A percentile compares a stretch with the other conserved stretches of the same genome.
phyloP scores from a whole-genome alignment of 1,140 invertebrate genomes.

The Aradophagus sp. region DNA sequence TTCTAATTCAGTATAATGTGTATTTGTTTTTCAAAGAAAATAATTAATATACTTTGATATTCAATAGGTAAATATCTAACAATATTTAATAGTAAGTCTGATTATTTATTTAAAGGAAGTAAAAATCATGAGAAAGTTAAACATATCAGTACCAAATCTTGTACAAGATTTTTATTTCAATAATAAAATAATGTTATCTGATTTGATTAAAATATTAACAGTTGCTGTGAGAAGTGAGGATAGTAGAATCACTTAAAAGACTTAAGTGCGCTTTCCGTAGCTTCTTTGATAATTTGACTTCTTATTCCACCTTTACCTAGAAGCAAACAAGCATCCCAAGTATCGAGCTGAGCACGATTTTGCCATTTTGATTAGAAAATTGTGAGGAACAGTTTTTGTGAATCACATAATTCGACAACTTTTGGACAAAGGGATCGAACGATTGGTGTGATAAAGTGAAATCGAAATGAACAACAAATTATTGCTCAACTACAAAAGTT shows the following conservation, averaged over 20 bases:
- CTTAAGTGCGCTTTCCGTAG: conserved; percentile 16
- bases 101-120: too few species aligned
- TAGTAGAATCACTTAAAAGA: conserved; percentile 27
- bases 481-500: conserved; percentile 47
- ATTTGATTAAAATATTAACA: background rate
- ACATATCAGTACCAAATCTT: background rate
- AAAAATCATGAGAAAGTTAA: conserved; percentile 3
- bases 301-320: conserved; percentile 38
- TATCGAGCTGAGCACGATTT: conserved; percentile 13
- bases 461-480: conserved; percentile 2
- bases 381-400: conserved; percentile 2
- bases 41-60: too few species aligned
- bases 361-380: too few species aligned
- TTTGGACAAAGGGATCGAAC: background rate
- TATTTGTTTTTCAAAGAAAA: too few species aligned
- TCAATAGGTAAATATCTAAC: too few species aligned
- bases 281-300: conserved; percentile 33
- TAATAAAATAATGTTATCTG: conserved; percentile 15
- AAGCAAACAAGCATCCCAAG: conserved; percentile 51
- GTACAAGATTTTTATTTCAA: conserved; percentile 15
- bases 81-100: too few species aligned
- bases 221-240: too few species aligned
- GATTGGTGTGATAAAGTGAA: background rate
- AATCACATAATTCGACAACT: conserved; percentile 8
- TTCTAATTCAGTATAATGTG: too few species aligned